Evolutionary conservation across 1,140 invertebrate genomes (phyloP), one percentile per base, ranked within the genome.

Genomic region (Hyles vespertilio): DNA sequence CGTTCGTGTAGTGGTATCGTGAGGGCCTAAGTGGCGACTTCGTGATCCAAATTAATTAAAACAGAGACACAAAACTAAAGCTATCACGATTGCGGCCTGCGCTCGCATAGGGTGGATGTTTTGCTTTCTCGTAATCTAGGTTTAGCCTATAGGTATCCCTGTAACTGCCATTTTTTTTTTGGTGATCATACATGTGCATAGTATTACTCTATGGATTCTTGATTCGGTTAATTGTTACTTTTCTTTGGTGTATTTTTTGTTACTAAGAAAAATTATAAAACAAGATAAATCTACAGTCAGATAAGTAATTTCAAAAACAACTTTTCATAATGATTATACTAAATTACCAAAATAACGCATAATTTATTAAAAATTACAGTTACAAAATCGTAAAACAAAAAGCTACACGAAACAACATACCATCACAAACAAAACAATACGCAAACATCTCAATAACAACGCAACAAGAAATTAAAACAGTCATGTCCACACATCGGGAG

Each of bases 11-110:
- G 61, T 75, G 70, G 69, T 72, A 77, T 89, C 86, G 86, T 89
- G 86, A 87, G 81, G 70, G 74, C 74, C 77, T 62, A 82, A 87
- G 84, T 89, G 84, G 86, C 79, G 78, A 86, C 72, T 78, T 89
- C 86, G 84, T 89, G 86, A 84, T 85, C 81, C 83, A 86, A 87
- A 89, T 89, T 89, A 89, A 89, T 89, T 89, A 89, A 88, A 87
- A 84, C 84, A 68, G 72, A 87, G 77, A 84, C 81, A 83, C 79
- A 88, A 85, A 84, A 83, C 79, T 80, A 70, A 77, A 80, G 77
- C 74, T 82, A 89, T 86, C 86, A 86, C 81, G 86, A 89, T 86
- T 80, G 73, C 59, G 65, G 78, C 77, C 72, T 58, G 69, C 56
- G 71, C 65, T 72, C 64, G 60, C 62, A 56, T 83, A 78, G 63